phyloP scores from a whole-genome alignment of 30 jellyfish, hydroid and myxozoan species.

The Cassiopea xamachana region DNA sequence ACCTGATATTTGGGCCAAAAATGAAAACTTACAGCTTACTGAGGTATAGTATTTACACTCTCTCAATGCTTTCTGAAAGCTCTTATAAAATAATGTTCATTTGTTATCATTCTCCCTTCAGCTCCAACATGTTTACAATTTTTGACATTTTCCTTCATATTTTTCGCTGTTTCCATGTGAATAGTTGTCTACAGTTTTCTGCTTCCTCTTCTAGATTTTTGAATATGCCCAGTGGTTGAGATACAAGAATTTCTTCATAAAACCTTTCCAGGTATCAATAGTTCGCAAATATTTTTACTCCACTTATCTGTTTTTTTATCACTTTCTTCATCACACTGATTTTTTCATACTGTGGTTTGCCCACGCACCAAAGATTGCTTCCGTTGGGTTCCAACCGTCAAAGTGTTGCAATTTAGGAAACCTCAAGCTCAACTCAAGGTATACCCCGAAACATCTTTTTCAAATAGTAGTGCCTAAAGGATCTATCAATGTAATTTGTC shows the following conservation, averaged over 20 bases:
- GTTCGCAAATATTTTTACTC: not conserved
- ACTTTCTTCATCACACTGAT: not conserved
- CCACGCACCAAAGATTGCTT: too few species aligned
- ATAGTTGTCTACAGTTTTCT: not conserved
- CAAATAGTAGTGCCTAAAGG: too few species aligned
- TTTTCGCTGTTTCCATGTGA: not conserved
- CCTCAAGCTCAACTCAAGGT: too few species aligned
- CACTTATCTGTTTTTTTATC: not conserved
- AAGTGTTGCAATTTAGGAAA: too few species aligned
- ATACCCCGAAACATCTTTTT: too few species aligned
- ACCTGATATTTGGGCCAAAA: constrained; percentile 81
- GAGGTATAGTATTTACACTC: constrained; percentile 42
- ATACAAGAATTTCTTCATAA: constrained; percentile 45
- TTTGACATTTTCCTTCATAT: too few species aligned
- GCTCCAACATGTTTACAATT: too few species aligned
- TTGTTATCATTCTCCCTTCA: too few species aligned
- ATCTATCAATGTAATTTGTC: too few species aligned
- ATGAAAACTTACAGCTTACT: constrained; percentile 70
- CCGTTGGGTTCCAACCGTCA: too few species aligned
- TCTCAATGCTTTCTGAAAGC: not conserved
- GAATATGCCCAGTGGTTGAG: constrained; percentile 64
- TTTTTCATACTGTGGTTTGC: not conserved
- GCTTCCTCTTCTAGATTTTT: constrained; percentile 41
- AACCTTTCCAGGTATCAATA: constrained; percentile 63
- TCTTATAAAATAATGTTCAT: not conserved